Conservation (phyloP, 2,888 invertebrate genomes). For the Parapristionchus giblindavisi region DNA sequence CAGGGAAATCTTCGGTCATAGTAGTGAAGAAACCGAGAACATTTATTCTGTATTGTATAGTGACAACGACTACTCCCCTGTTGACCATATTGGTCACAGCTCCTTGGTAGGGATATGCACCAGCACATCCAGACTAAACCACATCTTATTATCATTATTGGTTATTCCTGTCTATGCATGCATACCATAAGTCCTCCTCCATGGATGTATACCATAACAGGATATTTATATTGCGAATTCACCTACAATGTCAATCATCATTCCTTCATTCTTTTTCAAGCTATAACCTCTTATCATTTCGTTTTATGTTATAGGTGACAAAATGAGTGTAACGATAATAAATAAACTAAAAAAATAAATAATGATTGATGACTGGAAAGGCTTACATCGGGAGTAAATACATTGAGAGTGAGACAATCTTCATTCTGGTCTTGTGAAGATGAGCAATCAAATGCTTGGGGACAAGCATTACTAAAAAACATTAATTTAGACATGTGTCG, state of each 20-base stretch:
- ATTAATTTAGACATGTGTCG: background rate
- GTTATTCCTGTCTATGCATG: no score
- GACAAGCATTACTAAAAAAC: slow-evolving; percentile 3
- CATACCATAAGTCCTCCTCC: slow-evolving; percentile 35
- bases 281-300: no score
- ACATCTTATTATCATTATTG: no score
- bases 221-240: slow-evolving; percentile 30
- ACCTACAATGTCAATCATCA: no score
- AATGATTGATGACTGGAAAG: no score
- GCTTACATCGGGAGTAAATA: slow-evolving; percentile 32
- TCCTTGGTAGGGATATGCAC: slow-evolving; percentile 21
- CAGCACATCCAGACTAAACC: slow-evolving; percentile 29
- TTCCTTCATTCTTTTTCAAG: no score
- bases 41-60: slow-evolving; percentile 27
- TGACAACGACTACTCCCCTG: slow-evolving; percentile 36
- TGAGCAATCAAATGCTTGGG: no score
- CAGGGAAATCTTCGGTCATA: slow-evolving; percentile 29
- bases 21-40: slow-evolving; percentile 35
- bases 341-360: no score
- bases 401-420: slow-evolving; percentile 30
- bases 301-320: no score
- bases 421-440: no score
- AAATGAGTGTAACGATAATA: no score
- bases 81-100: slow-evolving; percentile 30
- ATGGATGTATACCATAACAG: slow-evolving; percentile 36